Conservation (phyloP, 2,888 invertebrate genomes). For the Epinotia ramella region DNA sequence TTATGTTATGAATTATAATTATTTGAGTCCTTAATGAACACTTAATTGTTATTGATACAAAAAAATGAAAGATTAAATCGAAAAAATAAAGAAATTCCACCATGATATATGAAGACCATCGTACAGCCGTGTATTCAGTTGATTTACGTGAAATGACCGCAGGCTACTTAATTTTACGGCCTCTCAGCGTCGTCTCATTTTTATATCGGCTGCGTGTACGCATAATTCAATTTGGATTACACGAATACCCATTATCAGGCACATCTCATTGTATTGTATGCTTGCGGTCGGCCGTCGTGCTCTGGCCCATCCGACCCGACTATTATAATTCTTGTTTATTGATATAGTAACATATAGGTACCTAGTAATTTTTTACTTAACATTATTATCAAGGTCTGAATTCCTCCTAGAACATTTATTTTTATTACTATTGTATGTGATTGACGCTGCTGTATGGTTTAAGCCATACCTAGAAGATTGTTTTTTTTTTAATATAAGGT, state of each 20-base stretch:
- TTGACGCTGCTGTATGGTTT: too few relatives aligned
- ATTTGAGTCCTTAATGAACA: background rate
- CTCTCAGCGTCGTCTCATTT: constrained; percentile 2
- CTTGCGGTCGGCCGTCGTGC: constrained; percentile 18
- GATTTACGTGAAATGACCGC: constrained; percentile 4
- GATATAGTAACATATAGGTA: constrained; percentile 13
- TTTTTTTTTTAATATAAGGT: background rate
- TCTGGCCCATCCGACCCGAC: background rate
- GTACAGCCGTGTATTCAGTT: background rate
- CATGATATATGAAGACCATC: background rate
- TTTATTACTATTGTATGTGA: background rate
- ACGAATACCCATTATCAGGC: constrained; percentile 23
- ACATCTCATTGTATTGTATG: constrained; percentile 15
- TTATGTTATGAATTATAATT: background rate
- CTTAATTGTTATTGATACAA: background rate
- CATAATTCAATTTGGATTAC: constrained; percentile 31
- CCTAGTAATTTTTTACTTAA: constrained; percentile 7
- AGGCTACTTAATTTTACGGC: background rate
- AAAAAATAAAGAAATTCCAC: background rate
- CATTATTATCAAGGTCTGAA: background rate
- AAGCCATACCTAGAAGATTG: background rate
- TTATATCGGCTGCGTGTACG: constrained; percentile 3
- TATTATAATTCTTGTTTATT: constrained; percentile 33
- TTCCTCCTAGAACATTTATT: background rate
- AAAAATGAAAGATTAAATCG: background rate